These are phyloP conservation scores for Drosophila arawakana DNA, from an alignment of 1,140 invertebrate genomes.

Conservation along the genomic window DNA sequence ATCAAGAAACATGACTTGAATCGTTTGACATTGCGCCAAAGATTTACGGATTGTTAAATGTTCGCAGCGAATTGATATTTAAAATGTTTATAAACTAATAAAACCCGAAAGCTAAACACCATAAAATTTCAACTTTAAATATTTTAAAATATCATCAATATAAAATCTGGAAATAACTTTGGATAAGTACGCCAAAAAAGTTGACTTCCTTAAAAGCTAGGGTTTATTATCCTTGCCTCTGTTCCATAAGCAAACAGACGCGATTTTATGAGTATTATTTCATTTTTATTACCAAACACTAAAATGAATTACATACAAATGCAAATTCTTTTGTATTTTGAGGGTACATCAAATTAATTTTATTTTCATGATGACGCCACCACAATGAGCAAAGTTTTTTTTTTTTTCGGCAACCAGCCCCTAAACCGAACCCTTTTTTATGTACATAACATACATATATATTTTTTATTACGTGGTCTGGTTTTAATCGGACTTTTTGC, in stretches of 20 bases:
- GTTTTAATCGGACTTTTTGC: slow-evolving; percentile 62
- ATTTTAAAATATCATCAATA: slow-evolving; percentile 10
- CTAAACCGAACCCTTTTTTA: slow-evolving; percentile 45
- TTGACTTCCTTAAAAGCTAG: background rate
- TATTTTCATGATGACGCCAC: slow-evolving; percentile 79
- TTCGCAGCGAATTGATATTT: slow-evolving; percentile 27
- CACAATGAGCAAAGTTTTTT: slow-evolving; percentile 64
- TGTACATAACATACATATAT: slow-evolving; percentile 3
- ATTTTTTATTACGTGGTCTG: slow-evolving; percentile 11
- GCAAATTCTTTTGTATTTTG: slow-evolving; percentile 57
- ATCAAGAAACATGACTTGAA: slow-evolving; percentile 46
- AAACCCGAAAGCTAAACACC: slow-evolving; percentile 9
- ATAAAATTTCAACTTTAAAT: slow-evolving; percentile 5
- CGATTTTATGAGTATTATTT: slow-evolving; percentile 53
- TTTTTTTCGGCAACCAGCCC: slow-evolving; percentile 28
- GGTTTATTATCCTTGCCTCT: slow-evolving; percentile 21
- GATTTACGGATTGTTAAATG: slow-evolving; percentile 41
- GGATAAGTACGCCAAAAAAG: slow-evolving; percentile 1
- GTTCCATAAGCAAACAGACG: background rate
- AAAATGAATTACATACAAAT: slow-evolving; percentile 58
- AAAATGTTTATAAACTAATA: slow-evolving; percentile 38
- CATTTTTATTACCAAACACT: slow-evolving; percentile 66
- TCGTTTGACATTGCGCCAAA: slow-evolving; percentile 22
- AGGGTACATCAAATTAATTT: slow-evolving; percentile 74
- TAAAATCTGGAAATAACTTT: background rate